A percentile compares a stretch with the other conserved stretches of the same genome.
phyloP scores from a whole-genome alignment of 2,113 vertebrate species.

The Dolichotis patagonum region DNA sequence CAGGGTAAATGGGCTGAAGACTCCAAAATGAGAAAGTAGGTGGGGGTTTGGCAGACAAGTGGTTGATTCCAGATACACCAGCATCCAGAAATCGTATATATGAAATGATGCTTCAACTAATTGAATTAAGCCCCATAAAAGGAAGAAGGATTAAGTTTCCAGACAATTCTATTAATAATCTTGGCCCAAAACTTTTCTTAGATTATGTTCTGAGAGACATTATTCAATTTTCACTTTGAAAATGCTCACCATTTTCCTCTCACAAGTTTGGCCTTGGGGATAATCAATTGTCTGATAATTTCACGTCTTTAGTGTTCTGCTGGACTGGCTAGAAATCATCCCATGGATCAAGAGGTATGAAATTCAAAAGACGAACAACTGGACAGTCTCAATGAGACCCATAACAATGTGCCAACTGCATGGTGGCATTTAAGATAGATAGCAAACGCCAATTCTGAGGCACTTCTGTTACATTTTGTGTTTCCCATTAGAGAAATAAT shows the following conservation, averaged over 20 bases:
- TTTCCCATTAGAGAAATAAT: slow-evolving; percentile 82
- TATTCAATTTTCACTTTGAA: slow-evolving; percentile 16
- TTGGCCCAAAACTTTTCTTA: not conserved
- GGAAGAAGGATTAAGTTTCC: not conserved
- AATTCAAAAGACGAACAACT: slow-evolving; percentile 58
- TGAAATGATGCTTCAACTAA: not conserved
- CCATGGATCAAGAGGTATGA: slow-evolving; percentile 49
- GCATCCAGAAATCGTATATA: not conserved
- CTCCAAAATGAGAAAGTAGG: not conserved
- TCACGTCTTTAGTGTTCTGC: slow-evolving; percentile 26
- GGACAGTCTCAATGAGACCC: slow-evolving; percentile 26
- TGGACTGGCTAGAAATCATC: slow-evolving; percentile 42
- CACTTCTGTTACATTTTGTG: slow-evolving; percentile 73
- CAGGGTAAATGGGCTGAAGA: not conserved
- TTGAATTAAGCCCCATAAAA: not conserved
- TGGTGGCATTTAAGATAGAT: slow-evolving; percentile 78
- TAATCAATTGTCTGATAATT: slow-evolving; percentile 66
- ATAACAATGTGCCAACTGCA: slow-evolving; percentile 63
- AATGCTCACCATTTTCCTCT: not conserved
- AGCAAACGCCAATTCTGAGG: slow-evolving; percentile 76
- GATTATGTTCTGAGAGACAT: not conserved
- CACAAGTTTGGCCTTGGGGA: not conserved
- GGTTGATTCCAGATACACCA: not conserved
- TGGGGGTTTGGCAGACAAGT: rapidly evolving
- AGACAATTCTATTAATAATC: not conserved